Evolutionary conservation across 2,797 vertebrate species (phyloP), one percentile per base, ranked within the genome.

Genomic region (Mergus octosetaceus): DNA sequence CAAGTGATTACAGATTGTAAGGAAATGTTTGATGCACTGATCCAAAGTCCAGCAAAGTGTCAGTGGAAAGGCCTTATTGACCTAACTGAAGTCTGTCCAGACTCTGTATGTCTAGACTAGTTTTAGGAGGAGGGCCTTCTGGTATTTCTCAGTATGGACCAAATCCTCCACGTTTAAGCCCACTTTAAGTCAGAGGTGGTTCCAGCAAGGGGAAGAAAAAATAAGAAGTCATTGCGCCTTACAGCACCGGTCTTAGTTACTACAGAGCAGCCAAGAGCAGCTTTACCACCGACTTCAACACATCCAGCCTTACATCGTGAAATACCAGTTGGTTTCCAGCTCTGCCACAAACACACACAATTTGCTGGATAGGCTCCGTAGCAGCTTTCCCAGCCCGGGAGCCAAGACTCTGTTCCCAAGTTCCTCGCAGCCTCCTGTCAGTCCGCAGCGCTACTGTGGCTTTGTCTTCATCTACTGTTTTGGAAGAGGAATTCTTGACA

Each of bases 381-480:
- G 91, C 85, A 94, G 71, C 77, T 76, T 78, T 85, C 78, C 94
- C 90, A 91, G 77, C 68, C 68, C 7, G 2, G 74, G 77, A 96
- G 94, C 93, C 95, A 96, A 65, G 91, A 41, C 84, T 88, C 80
- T 6, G 1, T 78, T 95, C 91, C 94, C 2, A 3, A 87, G 89
- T 77, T 32, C 83, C 80, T 45, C 76, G 82, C 93, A 91, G 94
- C 82, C 73, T 93, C 89, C 85, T 58, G 73, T 92, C 34, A 6
- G n/a, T 91, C 82, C 49, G 2, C 74, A 87, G 75, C 2, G 9
- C 94, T 89, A 77, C 95, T 85, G 88, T 64, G 85, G 75, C 93
- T 97, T 95, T 93, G 93, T 92, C 75, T 69, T 85, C 90, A 81
- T 96, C 96, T 96, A 95, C 96, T 93, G 92, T 93, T 94, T 89